Percentiles rank a stretch among this genome's conserved stretches.
phyloP scores from a whole-genome alignment of 2,888 invertebrate species.

The Dorcus parallelipipedus region DNA sequence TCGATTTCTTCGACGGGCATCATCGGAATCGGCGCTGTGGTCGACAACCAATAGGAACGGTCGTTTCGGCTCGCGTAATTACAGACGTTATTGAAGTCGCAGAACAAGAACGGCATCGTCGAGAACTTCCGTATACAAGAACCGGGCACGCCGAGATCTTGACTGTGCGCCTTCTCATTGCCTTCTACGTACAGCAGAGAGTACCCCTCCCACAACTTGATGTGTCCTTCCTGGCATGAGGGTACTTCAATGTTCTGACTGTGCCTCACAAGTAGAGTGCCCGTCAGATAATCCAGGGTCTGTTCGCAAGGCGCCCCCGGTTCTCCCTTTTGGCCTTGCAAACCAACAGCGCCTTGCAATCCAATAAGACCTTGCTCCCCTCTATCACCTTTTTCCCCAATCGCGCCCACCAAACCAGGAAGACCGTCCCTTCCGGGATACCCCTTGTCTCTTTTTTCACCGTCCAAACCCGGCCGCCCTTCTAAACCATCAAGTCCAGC shows the following conservation, averaged over 20 bases:
- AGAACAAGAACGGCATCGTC: conserved; percentile 95
- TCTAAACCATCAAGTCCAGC: conserved; percentile 62
- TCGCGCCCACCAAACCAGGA: conserved; percentile 60
- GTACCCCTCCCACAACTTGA: conserved; percentile 94
- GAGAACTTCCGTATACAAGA: conserved; percentile 92
- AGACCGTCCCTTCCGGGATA: conserved; percentile 54
- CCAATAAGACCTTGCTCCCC: conserved; percentile 55
- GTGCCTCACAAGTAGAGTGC: conserved; percentile 78
- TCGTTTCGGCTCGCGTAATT: conserved; percentile 96
- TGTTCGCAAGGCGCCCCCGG: conserved; percentile 69
- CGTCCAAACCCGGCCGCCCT: conserved; percentile 60
- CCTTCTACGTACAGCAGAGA: conserved; percentile 94
- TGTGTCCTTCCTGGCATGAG: conserved; percentile 79
- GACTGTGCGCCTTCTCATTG: conserved; percentile 93
- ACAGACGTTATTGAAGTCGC: conserved; percentile 92
- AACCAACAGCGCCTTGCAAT: conserved; percentile 59
- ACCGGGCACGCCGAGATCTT: conserved; percentile 93
- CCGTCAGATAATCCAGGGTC: conserved; percentile 78
- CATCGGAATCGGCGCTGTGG: conserved; percentile 88
- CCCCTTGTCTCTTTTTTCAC: conserved; percentile 59
- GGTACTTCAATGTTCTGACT: conserved; percentile 84
- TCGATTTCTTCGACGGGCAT: conserved; percentile 84
- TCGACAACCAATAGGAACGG: conserved; percentile 94
- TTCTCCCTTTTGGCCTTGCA: conserved; percentile 64
- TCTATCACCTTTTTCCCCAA: conserved; percentile 48